Base-by-base conservation (phyloP, 2,888 invertebrate species). In the Sphaeridia pumilis region DNA sequence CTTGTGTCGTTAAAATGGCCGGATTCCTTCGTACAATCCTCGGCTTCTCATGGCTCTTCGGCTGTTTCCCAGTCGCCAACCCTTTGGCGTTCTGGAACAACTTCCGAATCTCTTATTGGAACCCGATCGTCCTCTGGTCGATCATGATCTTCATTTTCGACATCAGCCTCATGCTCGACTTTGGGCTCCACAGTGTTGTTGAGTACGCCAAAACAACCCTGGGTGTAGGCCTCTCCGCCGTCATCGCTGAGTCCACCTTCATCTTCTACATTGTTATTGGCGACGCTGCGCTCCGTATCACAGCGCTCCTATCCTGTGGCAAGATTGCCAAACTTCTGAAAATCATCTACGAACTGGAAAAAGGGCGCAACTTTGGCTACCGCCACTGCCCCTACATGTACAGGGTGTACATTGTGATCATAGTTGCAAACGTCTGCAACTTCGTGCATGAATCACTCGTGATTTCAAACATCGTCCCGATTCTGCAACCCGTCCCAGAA, bases 61-160 rank as follows among this genome's bases (percentile, higher is more conserved):
- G 49, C 2, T 41, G 38, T 20, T 49, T 49, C 41, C 49, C 49
- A 2, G 42, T 25, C 14, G 25, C 38, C 5, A 49, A 24, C n/a
- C 49, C 49, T 20, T 26, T 41, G 7, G 5, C 2, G 22, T 17
- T 31, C 17, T 46, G 10, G 10, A 41, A 25, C 36, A 26, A 27
- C 49, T 49, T 49, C 27, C 22, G 27, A 17, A 41, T 49, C 41
- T 17, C 41, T 24, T 49, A 41, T 38, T 4, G 26, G 2, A 25
- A 49, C 21, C 49, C 49, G 5, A 26, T 49, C 7, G 22, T 34
- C 2, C 14, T 35, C 7, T 2, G 21, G 2, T 35, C 47, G n/a
- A 25, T 22, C 12, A 10, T 26, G 20, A 41, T 49, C 17, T n/a
- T 49, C 2, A 38, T 49, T 21, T 41, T 49, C 22, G 41, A 38